Evolutionary conservation across 2,113 vertebrate genomes (phyloP).

Genomic region (Hippocampus guttulatus): DNA sequence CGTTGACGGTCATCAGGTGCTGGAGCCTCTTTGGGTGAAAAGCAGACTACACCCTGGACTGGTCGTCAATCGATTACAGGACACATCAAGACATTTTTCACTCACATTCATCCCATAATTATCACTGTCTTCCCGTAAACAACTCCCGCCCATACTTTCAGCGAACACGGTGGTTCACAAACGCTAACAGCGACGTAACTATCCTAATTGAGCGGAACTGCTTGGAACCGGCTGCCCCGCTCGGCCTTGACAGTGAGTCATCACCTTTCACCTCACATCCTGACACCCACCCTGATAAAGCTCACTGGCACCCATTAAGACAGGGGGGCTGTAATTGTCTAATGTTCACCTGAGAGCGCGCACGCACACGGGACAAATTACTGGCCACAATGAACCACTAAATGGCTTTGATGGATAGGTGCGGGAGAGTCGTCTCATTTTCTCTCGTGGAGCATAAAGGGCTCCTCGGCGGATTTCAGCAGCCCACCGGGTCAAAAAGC

Average conservation of each 20-base stretch:
- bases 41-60: too few species aligned
- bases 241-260: conserved; percentile 30
- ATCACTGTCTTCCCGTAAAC: conserved; percentile 5
- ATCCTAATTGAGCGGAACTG: neutral
- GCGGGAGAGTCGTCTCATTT: conserved; percentile 63
- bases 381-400: conserved; percentile 62
- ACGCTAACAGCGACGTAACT: conserved; percentile 13
- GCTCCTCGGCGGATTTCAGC: conserved; percentile 55
- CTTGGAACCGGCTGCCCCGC: neutral
- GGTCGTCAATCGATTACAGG: too few species aligned
- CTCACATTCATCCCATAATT: too few species aligned
- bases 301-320: conserved; percentile 35
- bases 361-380: conserved; percentile 54
- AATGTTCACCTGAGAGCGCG: conserved; percentile 50
- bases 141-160: conserved; percentile 9
- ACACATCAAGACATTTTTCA: too few species aligned
- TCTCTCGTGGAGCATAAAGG: conserved; percentile 56
- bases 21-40: too few species aligned
- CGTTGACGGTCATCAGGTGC: too few species aligned
- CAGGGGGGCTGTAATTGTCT: conserved; percentile 48
- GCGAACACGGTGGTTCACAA: conserved; percentile 16
- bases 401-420: conserved; percentile 63
- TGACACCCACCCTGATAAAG: conserved; percentile 20
- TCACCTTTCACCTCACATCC: conserved; percentile 42
- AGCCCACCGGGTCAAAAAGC: conserved; percentile 63